phyloP scores from a whole-genome alignment of 2,113 vertebrate genomes.

The Propithecus coquereli region DNA sequence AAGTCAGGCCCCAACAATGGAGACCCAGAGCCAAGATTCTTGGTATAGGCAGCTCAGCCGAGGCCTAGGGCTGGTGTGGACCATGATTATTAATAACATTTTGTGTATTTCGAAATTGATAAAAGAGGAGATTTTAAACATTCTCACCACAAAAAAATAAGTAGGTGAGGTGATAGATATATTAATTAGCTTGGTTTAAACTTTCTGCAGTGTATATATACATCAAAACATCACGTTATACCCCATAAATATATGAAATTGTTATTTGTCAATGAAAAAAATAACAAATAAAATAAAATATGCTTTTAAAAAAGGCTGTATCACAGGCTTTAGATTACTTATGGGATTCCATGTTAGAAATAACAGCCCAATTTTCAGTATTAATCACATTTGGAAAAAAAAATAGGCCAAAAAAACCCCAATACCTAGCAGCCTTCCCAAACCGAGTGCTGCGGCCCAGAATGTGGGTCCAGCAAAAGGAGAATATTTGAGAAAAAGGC shows the following conservation, averaged over 20 bases:
- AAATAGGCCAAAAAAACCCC: background rate
- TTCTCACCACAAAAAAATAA: background rate
- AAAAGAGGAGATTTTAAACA: background rate
- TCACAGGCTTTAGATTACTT: background rate
- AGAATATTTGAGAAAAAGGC: background rate
- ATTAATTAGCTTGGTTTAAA: background rate
- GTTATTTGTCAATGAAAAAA: background rate
- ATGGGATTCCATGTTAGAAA: background rate
- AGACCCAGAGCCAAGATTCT: background rate
- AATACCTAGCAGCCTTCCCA: background rate
- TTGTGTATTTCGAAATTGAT: background rate
- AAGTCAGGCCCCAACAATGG: background rate
- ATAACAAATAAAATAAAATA: background rate
- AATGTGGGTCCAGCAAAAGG: background rate
- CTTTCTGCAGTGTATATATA: background rate
- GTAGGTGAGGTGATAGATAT: too few species aligned
- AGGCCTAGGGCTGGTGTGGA: background rate
- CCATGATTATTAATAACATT: background rate
- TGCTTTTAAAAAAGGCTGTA: background rate
- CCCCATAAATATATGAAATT: background rate
- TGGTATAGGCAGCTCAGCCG: fast-evolving
- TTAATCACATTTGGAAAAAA: background rate
- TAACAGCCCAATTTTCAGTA: background rate
- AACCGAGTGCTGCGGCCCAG: background rate
- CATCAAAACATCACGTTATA: background rate